Base-by-base conservation (phyloP, 2,797 vertebrate genomes). In the Toxotes lorentzi region DNA sequence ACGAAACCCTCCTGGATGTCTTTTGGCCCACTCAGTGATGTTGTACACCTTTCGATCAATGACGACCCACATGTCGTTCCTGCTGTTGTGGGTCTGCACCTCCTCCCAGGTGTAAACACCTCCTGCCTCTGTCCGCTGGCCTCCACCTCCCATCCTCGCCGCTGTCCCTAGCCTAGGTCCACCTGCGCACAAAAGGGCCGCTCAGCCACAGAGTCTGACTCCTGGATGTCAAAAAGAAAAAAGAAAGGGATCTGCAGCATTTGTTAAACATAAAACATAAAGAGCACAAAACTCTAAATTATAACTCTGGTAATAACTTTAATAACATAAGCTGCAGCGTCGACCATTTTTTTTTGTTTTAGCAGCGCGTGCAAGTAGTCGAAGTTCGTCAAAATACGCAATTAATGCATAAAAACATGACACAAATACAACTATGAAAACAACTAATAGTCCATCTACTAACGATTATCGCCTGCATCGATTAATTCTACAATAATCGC, bases 11-110 rank as follows among this genome's bases (percentile, higher is more conserved):
- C 97, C 97, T 0, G 97, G 97, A 34, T 88, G 91, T 43, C 90
- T 93, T 48, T 92, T 92, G 70, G 63, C 92, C 97, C 97, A 98
- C 21, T 62, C 75, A 32, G 92, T 95, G 93, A 97, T 87, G 90
- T 98, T 94, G 87, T 98, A 99, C 73, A 99, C 96, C 88, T 96
- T 97, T 71, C 97, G 93, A 47, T 97, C 41, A 21, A 98, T 93
- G 80, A 98, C 97, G 48, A 98, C 71, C 97, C 97, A 98, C 76
- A 93, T 94, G 87, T 97, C 96, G 6, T 83, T 93, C 75, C 79
- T 95, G 66, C 72, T 91, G 78, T 88, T 85, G 86, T 97, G 94
- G 35, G 93, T 96, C 88, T 96, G 93, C 41, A 97, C 95, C 92
- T 96, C 97, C 23, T 97, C 96, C 97, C 97, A 98, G 84, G 94